A percentile compares a stretch with the other conserved stretches of the same genome.
Evolutionary conservation across 1,140 invertebrate genomes (phyloP).

Genomic region (Leptinotarsa defecta): DNA sequence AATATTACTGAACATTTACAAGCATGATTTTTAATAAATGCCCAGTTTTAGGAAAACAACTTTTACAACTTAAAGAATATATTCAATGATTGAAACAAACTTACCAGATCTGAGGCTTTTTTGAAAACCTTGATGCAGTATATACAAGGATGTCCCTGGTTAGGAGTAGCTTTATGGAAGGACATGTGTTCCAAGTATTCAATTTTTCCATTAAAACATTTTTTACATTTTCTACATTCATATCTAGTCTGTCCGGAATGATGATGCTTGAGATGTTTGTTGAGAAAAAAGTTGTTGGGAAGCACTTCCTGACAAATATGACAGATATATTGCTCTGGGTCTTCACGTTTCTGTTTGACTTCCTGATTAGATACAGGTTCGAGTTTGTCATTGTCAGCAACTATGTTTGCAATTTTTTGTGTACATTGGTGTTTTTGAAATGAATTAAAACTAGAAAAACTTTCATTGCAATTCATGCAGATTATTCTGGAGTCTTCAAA

Average conservation of each 20-base stretch:
- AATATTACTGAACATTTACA: background rate
- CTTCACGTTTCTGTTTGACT: background rate
- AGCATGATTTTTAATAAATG: too few relatives aligned
- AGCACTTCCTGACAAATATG: constrained; percentile 27
- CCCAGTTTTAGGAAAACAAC: too few relatives aligned
- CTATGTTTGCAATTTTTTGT: background rate
- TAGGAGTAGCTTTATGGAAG: constrained; percentile 29
- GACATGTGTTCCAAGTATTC: constrained; percentile 32
- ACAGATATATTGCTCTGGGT: background rate
- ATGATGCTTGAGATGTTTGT: constrained; percentile 24
- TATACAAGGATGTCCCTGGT: constrained; percentile 34
- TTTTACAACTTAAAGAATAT: background rate
- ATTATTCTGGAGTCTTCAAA: constrained; percentile 25
- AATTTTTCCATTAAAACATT: constrained; percentile 20
- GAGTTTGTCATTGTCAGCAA: background rate
- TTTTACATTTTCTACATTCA: constrained; percentile 40
- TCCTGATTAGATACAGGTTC: background rate
- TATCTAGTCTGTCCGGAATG: background rate
- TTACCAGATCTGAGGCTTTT: constrained; percentile 52
- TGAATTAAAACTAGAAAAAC: constrained; percentile 28
- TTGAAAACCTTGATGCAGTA: constrained; percentile 49
- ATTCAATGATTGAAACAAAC: constrained; percentile 1
- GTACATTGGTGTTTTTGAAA: constrained; percentile 36
- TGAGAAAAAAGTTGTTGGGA: constrained; percentile 26
- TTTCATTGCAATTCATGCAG: constrained; percentile 39